Evolutionary conservation across 2,797 vertebrate species (phyloP).

Genomic region (Octomys mimax): DNA sequence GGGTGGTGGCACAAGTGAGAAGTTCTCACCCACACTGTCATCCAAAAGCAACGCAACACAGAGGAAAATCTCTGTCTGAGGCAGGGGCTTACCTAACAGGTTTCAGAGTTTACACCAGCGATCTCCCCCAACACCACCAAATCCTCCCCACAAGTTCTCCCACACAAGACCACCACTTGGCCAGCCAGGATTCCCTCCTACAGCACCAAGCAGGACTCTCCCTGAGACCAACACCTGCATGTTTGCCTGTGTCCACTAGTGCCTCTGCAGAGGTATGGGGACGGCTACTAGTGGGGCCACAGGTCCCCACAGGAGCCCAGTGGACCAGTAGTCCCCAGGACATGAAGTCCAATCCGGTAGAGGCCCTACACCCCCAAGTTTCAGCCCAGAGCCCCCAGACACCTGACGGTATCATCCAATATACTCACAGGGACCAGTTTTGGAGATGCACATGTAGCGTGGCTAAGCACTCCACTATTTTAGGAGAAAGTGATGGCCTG

Average conservation of each 20-base stretch:
- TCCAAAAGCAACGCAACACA: not conserved
- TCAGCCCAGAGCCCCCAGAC: not conserved
- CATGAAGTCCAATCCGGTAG: not conserved
- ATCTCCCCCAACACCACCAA: not conserved
- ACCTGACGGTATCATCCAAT: not conserved
- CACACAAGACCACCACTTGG: not conserved
- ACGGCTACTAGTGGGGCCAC: not conserved
- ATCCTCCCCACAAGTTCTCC: not conserved
- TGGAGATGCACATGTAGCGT: not conserved
- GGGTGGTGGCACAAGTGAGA: not conserved
- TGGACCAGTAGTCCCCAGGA: not conserved
- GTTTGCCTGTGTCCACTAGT: not conserved
- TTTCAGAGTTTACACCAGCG: not conserved
- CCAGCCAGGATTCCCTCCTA: not conserved
- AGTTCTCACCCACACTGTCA: not conserved
- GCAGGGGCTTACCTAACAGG: not conserved
- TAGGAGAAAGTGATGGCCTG: not conserved
- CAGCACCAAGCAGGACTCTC: not conserved
- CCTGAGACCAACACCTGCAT: not conserved
- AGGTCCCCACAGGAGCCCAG: not conserved
- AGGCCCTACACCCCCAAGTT: not conserved
- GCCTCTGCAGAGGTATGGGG: not conserved
- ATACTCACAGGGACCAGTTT: not conserved
- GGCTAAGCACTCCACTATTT: not conserved
- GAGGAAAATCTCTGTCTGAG: not conserved